These are phyloP conservation scores for Caenorhabditis brenneri DNA, from an alignment of 1,140 invertebrate species.

Conservation along the genomic window DNA sequence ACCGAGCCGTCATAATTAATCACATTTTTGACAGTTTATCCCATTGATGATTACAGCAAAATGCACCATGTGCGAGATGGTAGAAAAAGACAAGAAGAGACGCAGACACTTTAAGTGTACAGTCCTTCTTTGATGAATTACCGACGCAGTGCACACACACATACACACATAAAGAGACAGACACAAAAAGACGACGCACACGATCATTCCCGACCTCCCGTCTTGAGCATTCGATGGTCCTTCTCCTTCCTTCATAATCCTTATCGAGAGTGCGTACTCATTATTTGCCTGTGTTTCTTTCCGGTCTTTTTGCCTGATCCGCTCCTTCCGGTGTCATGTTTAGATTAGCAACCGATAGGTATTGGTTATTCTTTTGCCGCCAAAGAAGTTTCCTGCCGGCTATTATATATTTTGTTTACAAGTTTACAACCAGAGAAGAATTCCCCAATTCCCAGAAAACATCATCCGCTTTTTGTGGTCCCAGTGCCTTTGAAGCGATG, in stretches of 20 bases:
- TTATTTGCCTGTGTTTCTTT: not conserved
- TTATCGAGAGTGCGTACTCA: too few relatives aligned
- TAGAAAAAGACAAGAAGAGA: not conserved
- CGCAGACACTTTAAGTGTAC: not conserved
- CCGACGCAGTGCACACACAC: not conserved
- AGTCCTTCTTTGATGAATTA: not conserved
- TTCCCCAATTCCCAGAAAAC: conserved; percentile 22
- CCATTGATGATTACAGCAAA: too few relatives aligned
- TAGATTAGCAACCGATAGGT: too few relatives aligned
- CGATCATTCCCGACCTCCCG: conserved; percentile 1
- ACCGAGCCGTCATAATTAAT: too few relatives aligned
- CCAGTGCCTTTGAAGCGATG: not conserved
- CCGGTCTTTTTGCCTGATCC: not conserved
- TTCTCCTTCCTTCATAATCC: not conserved
- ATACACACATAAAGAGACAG: not conserved
- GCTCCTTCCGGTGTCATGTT: conserved; percentile 33
- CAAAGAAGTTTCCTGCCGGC: too few relatives aligned
- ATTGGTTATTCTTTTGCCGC: too few relatives aligned
- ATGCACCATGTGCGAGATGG: not conserved
- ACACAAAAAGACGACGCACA: not conserved
- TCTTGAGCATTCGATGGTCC: conserved; percentile 33
- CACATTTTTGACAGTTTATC: not conserved
- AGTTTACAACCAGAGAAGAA: not conserved
- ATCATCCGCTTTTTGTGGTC: conserved; percentile 7
- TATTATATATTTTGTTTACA: not conserved